phyloP scores from a whole-genome alignment of 1,140 invertebrate species.

The Lamellibrachia luymesi region DNA sequence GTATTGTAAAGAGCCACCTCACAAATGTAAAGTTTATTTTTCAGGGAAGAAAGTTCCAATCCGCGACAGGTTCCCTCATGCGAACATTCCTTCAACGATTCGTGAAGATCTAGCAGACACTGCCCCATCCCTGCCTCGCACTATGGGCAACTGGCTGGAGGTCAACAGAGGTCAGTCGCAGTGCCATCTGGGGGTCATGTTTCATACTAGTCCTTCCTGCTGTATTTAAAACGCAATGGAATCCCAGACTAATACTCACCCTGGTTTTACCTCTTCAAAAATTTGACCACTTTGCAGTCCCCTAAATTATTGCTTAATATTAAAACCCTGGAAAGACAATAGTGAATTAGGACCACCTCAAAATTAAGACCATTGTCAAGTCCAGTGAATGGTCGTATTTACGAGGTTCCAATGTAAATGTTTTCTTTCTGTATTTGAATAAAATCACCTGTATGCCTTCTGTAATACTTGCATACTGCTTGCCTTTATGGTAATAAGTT shows the following conservation, averaged over 20 bases:
- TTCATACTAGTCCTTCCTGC: background rate
- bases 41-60: background rate
- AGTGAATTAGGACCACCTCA: too few species aligned
- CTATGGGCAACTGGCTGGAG: background rate
- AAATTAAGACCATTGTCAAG: too few species aligned
- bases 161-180: background rate
- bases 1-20: too few species aligned
- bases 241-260: background rate
- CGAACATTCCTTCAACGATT: constrained; percentile 34
- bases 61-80: background rate
- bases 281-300: too few species aligned
- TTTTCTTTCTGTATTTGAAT: too few species aligned
- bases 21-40: background rate
- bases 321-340: too few species aligned
- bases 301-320: too few species aligned
- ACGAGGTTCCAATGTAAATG: too few species aligned
- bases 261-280: too few species aligned
- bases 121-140: background rate
- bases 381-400: too few species aligned
- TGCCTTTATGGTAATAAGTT: background rate
- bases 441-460: too few species aligned
- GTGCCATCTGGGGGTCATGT: background rate
- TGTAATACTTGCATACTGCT: too few species aligned
- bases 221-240: background rate
- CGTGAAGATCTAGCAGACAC: constrained; percentile 39